Base-by-base conservation (phyloP, 2,888 invertebrate species). In the Tetranychus piercei region DNA sequence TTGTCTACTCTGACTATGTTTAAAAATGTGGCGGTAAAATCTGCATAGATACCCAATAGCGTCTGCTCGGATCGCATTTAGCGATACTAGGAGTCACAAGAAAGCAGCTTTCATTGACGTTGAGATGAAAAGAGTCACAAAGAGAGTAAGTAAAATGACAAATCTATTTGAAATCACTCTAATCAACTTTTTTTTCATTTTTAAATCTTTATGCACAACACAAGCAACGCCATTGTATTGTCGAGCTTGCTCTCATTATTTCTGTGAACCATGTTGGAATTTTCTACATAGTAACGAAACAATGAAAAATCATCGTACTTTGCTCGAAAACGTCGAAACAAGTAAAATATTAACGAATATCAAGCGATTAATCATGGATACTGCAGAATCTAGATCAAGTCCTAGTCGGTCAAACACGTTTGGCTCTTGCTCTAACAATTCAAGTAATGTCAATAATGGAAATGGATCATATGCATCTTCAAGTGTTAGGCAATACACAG, bases 201-300 rank as follows among this genome's bases (percentile, higher is more conserved):
- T 6, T 82, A 82, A 96, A 97, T 83, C 90, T 94, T 0, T 88
- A 76, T 99, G 97, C 84, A 88, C 88, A 73, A 86, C 91, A 69
- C 92, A 92, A 81, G 92, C 93, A 81, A 97, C 96, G 0, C 94
- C 95, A 0, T 96, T 95, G 83, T 99, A 96, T 84, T 99, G 97
- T 81, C 87, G 94, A 8, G 92, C 95, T 77, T 95, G 94, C 83
- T 94, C 94, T 84, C 88, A 90, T 78, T 99, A 99, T 83, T 97
- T 90, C 84, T 99, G 97, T 83, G 90, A 91, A 75, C 88, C 87
- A 74, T 99, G 97, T 83, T 97, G 96, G 95, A 87, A 89, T 79
- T 88, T 89, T 88, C 90, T 90, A 81, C 95, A 95, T 83, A 83
- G 87, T 1, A 83, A 86, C 72, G 89, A 89, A 77, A 82, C 85